Percentiles rank a stretch among this genome's conserved stretches.
These are phyloP conservation scores for Vollenhovia emeryi DNA, from an alignment of 1,140 invertebrate species.

Conservation along the genomic window DNA sequence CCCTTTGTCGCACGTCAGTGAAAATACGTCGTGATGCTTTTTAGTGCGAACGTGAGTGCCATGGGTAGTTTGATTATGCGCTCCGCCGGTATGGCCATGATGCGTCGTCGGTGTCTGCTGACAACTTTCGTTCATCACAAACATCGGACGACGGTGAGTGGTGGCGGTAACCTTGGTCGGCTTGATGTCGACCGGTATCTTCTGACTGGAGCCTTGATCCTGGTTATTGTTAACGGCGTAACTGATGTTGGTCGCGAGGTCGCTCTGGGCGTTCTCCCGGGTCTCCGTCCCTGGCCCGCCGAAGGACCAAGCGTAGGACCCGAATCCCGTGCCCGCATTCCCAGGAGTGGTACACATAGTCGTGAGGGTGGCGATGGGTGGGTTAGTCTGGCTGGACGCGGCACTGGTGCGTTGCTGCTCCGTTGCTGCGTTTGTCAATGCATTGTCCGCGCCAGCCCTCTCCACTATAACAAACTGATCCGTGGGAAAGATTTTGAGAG, in stretches of 20 bases:
- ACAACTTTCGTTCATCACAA: conserved; percentile 83
- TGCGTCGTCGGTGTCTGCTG: conserved; percentile 82
- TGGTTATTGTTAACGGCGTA: conserved; percentile 84
- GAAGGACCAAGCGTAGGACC: conserved; percentile 84
- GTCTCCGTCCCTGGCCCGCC: conserved; percentile 81
- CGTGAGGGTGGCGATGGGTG: conserved; percentile 80
- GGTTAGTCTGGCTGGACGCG: conserved; percentile 77
- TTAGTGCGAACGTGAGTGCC: conserved; percentile 81
- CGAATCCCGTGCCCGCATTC: conserved; percentile 83
- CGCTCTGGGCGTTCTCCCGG: conserved; percentile 80
- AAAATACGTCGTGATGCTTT: conserved; percentile 83
- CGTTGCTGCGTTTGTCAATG: conserved; percentile 81
- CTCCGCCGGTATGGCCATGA: conserved; percentile 81
- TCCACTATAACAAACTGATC: conserved; percentile 84
- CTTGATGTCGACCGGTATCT: conserved; percentile 84
- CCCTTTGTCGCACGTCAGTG: conserved; percentile 82
- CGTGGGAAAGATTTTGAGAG: conserved; percentile 84
- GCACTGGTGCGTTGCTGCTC: conserved; percentile 75
- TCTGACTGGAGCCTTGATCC: conserved; percentile 83
- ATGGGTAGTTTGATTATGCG: conserved; percentile 82
- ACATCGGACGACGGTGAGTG: conserved; percentile 81
- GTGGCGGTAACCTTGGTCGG: conserved; percentile 79
- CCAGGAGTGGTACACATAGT: conserved; percentile 85
- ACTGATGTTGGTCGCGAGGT: conserved; percentile 81
- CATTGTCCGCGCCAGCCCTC: conserved; percentile 81